Evolutionary conservation across 2,888 invertebrate genomes (phyloP).

Genomic region (Drosophila bunnanda): DNA sequence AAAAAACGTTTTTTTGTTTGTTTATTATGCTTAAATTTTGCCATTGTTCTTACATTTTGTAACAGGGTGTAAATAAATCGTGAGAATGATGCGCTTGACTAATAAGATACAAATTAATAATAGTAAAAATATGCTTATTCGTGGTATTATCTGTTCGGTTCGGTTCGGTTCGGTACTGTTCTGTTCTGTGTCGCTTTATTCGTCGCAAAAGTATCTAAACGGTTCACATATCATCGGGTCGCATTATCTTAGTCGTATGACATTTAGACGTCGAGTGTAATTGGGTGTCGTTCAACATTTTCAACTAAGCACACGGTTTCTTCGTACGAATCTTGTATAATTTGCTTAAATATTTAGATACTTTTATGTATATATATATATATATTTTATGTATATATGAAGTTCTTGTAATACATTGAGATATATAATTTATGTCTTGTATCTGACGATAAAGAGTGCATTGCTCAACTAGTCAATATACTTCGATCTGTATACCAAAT

Average conservation of each 20-base stretch:
- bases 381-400: slow-evolving; percentile 51
- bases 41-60: slow-evolving; percentile 71
- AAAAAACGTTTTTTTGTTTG: slow-evolving; percentile 72
- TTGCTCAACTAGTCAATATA: slow-evolving; percentile 75
- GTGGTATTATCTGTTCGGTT: slow-evolving; percentile 24
- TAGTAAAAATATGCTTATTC: slow-evolving; percentile 46
- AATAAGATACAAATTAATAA: slow-evolving; percentile 67
- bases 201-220: slow-evolving; percentile 54
- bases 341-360: slow-evolving; percentile 57
- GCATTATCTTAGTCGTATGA: slow-evolving; percentile 35
- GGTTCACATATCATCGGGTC: slow-evolving; percentile 31
- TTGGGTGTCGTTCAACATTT: slow-evolving; percentile 41
- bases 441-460: slow-evolving; percentile 74
- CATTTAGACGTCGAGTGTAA: slow-evolving; percentile 48
- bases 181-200: slow-evolving; percentile 28
- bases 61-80: slow-evolving; percentile 78
- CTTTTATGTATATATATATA: slow-evolving; percentile 40
- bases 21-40: slow-evolving; percentile 51
- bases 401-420: slow-evolving; percentile 60
- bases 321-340: slow-evolving; percentile 60
- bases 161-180: slow-evolving; percentile 29
- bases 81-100: slow-evolving; percentile 73
- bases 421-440: slow-evolving; percentile 67
- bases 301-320: slow-evolving; percentile 56
- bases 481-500: slow-evolving; percentile 44